phyloP scores from a whole-genome alignment of 2,797 vertebrate genomes.

The Garrulus glandarius region DNA sequence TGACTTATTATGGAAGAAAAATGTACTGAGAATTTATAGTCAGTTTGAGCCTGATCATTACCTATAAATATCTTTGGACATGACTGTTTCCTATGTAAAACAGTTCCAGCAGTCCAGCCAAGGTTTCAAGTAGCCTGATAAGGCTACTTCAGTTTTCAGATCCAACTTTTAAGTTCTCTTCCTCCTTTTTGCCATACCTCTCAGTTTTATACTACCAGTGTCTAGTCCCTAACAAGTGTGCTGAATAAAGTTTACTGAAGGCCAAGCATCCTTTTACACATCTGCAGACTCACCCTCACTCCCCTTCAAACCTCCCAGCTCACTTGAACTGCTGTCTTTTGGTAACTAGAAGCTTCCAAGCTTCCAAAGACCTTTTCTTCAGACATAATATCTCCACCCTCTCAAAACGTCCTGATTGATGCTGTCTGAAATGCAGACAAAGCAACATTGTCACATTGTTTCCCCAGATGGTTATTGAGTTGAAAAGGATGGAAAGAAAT shows the following conservation, averaged over 20 bases:
- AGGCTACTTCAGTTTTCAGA: background rate
- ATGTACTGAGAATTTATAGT: background rate
- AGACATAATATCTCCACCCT: background rate
- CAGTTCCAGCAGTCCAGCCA: background rate
- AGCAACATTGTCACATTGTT: background rate
- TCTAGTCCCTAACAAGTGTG: background rate
- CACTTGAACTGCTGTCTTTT: background rate
- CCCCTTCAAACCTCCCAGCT: background rate
- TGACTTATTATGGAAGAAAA: background rate
- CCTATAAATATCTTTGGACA: background rate
- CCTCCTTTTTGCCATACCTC: background rate
- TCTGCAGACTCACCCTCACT: background rate
- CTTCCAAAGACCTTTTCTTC: background rate
- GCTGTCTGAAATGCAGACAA: background rate
- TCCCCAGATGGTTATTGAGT: background rate
- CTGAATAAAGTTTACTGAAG: background rate
- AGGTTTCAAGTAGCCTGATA: background rate
- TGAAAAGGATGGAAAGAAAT: background rate
- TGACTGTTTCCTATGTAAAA: background rate
- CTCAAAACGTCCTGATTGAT: background rate
- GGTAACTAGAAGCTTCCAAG: background rate
- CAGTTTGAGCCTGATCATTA: background rate
- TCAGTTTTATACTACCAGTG: background rate
- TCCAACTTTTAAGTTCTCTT: background rate
- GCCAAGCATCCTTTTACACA: background rate